Evolutionary conservation across 2,797 vertebrate species (phyloP), one percentile per base, ranked within the genome.

Genomic region (Limnodromus scolopaceus): DNA sequence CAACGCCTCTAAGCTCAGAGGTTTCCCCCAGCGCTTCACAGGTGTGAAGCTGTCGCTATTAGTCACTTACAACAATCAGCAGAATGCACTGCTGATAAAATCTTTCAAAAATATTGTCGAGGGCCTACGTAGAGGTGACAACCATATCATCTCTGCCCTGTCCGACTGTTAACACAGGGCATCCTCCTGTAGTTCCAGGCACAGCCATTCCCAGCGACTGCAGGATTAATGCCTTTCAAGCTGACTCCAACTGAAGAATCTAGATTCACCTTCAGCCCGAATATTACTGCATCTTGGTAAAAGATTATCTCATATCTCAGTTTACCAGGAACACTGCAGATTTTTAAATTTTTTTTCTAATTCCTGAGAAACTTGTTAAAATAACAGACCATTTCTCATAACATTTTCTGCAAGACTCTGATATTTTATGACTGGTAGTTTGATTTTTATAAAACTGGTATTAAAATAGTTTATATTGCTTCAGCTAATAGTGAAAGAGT

Each of bases 371-470:
- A 95, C 84, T 75, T 79, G 84, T 84, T 96, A 83, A 93, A 96
- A 95, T 94, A 98, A 96, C 83, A 95, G 84, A 92, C 63, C 55
- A 38, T 84, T 87, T 95, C 96, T 97, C 89, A 19, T 84, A 98
- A 97, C 85, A 82, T 91, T 96, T 97, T 89, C 55, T 78, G 79
- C 69, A 94, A 96, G 96, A 95, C 57, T 82, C 82, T 83, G 92
- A 57, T 85, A 91, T 93, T 98, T 97, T 96, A 96, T 89, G 89
- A 96, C 87, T 83, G 43, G 45, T 75, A 85, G 85, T 95, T 96
- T 86, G 76, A 82, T 94, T 97, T 82, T 92, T 81, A 95, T 93
- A 96, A 97, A 94, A 74, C 54, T 89, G 93, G 55, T 69, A 82
- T 95, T 95, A 89, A 93, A 96, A 74, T 88, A 97, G 84, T 97